Evolutionary conservation across 2,888 invertebrate species (phyloP).

Genomic region (Drosophila barbarae): DNA sequence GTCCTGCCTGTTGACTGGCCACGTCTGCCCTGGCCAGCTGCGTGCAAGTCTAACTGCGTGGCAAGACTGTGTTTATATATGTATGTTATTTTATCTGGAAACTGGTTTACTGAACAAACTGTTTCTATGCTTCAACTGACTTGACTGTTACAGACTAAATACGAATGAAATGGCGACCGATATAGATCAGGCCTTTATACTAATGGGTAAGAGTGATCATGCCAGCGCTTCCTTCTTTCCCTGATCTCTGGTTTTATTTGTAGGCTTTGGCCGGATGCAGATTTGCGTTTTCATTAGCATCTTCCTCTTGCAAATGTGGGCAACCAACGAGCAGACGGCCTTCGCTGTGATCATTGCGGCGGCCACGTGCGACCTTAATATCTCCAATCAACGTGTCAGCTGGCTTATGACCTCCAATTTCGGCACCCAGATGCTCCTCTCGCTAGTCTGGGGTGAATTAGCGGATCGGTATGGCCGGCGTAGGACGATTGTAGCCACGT

Average conservation of each 20-base stretch:
- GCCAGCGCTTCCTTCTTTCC: rapidly evolving
- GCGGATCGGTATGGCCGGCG: conserved; percentile 15
- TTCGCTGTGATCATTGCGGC: conserved; percentile 5
- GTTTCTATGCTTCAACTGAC: neutral
- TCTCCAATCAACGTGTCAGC: conserved; percentile 1
- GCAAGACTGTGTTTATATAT: conserved; percentile 6
- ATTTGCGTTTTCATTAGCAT: neutral
- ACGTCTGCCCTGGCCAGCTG: conserved; percentile 10
- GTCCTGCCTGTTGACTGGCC: neutral
- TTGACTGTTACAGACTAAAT: neutral
- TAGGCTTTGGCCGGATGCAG: conserved; percentile 31
- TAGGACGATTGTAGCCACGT: neutral
- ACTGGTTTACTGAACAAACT: conserved; percentile 1
- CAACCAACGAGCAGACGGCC: conserved; percentile 24
- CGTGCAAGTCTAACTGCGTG: conserved; percentile 22
- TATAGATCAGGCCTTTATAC: conserved; percentile 43
- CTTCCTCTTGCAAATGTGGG: conserved; percentile 1
- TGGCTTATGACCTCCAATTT: conserved; percentile 4
- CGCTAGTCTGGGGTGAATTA: neutral
- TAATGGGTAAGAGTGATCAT: conserved; percentile 40
- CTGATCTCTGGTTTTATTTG: neutral
- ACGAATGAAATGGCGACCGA: neutral
- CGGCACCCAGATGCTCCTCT: neutral
- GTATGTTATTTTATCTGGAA: neutral
- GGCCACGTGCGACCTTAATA: conserved; percentile 10